Conservation (phyloP, 1,140 invertebrate genomes). For the Bombus balteatus region DNA sequence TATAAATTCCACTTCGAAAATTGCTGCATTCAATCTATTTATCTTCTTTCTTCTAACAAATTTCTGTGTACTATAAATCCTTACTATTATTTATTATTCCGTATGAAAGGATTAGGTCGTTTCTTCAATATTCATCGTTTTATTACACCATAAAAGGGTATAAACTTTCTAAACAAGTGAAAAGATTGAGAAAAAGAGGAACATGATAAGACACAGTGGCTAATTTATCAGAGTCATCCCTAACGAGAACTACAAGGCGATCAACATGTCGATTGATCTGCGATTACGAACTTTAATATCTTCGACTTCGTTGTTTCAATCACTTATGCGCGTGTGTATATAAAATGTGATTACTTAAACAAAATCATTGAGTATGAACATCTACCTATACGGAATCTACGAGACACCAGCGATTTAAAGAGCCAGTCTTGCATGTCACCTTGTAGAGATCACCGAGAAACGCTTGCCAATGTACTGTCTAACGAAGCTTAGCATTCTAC, state of each 20-base stretch:
- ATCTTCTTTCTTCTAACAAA: background rate
- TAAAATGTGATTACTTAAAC: background rate
- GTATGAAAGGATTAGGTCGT: background rate
- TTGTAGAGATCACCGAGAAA: slow-evolving; percentile 74
- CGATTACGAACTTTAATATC: slow-evolving; percentile 35
- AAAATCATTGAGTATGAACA: background rate
- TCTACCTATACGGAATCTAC: background rate
- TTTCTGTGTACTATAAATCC: background rate
- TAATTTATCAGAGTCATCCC: background rate
- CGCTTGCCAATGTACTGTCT: slow-evolving; percentile 67
- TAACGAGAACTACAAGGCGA: slow-evolving; percentile 30
- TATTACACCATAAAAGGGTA: too few species aligned
- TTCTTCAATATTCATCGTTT: background rate
- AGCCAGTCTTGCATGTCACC: slow-evolving; percentile 61
- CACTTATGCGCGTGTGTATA: background rate
- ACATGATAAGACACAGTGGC: background rate
- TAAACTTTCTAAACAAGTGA: background rate
- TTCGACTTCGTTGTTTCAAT: slow-evolving; percentile 48
- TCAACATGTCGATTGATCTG: slow-evolving; percentile 25
- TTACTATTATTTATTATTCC: background rate
- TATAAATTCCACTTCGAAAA: too few species aligned
- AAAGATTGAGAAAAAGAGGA: background rate
- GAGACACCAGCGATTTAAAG: background rate
- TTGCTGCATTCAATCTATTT: too few species aligned
- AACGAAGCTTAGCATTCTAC: slow-evolving; percentile 74